Evolutionary conservation across 2,113 vertebrate genomes (phyloP), one percentile per base, ranked within the genome.

Genomic region (Tympanuchus pallidicinctus): DNA sequence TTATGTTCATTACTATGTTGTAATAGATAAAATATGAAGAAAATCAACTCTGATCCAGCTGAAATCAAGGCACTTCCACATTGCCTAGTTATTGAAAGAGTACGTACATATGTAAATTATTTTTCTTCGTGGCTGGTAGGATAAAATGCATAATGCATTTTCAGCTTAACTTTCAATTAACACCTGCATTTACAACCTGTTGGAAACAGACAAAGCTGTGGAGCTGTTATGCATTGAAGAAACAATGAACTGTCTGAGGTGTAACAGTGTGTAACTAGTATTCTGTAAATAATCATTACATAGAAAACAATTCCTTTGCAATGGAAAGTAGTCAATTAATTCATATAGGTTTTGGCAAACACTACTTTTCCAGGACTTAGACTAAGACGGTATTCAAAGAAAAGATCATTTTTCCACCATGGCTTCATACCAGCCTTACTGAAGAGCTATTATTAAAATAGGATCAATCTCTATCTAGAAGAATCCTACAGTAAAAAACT

Each of bases 151-250:
- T 86, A 89, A 95, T 86, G 34, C 14, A 73, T 89, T 81, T 75
- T 84, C 54, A 73, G 6, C 30, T 96, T 90, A 81, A 40, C 30
- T 65, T 88, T 72, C 61, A 86, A 45, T 91, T 86, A 89, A 88
- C 89, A 50, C 11, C 24, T 69, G 56, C 5, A 88, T 40, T 80
- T 93, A 56, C 4, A 5, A 86, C 8, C 34, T 48, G 79, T 8
- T 90, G 76, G 45, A 94, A 94, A 82, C 3, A 93, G 48, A 84
- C 27, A 92, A 73, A 66, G 15, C 11, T 84, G 91, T n/a, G n/a
- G 66, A 88, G 59, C 81, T 86, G 78, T 67, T 86, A 54, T 67
- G 42, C 61, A 28, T 21, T 79, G 30, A 92, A 69, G 24, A 70
- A 90, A 61, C 16, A 79, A 70, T 88, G 81, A 82, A 63, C 16